Evolutionary conservation across 2,888 invertebrate species (phyloP), one percentile per base, ranked within the genome.

Genomic region (Parnassius apollo): DNA sequence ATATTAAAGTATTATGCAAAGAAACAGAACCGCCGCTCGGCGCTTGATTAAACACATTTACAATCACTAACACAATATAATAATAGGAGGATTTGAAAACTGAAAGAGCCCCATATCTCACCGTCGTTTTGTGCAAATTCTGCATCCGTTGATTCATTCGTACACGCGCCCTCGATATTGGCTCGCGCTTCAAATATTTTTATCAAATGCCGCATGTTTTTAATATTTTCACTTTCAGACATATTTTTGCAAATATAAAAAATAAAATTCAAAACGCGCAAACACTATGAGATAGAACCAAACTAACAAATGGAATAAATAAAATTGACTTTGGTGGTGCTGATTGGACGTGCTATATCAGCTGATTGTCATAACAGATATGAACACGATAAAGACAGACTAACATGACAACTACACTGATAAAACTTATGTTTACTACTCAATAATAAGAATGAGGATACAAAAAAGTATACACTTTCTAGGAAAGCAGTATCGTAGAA

Each of bases 161-260:
- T 68, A 69, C 80, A 78, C 69, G 74, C 71, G 18, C 69, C 73
- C 64, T 81, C 77, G 25, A 66, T 59, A 67, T 76, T 81, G 42
- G 68, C 69, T 45, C 80, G 77, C n/a, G 77, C 69, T 73, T 91
- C 91, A 64, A 89, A 91, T 78, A 89, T 82, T 67, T 87, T 75
- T 70, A 91, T 91, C 45, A 90, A 78, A 71, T 82, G 73, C 56
- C 79, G 78, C 81, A 86, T 84, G 65, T 86, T 83, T 59, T 68
- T 79, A 50, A 69, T 73, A 59, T 68, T 75, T 66, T 68, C 74
- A 53, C 62, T 69, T 63, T 76, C 65, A 45, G 73, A 81, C 86
- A 87, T 86, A 66, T 48, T 57, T 42, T 9, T 18, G 42, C 13
- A 44, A 57, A 7, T 35, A 10, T 12, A 1, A 53, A 35, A n/a